Conservation (phyloP, 1,140 invertebrate species). For the Odontomachus brunneus region DNA sequence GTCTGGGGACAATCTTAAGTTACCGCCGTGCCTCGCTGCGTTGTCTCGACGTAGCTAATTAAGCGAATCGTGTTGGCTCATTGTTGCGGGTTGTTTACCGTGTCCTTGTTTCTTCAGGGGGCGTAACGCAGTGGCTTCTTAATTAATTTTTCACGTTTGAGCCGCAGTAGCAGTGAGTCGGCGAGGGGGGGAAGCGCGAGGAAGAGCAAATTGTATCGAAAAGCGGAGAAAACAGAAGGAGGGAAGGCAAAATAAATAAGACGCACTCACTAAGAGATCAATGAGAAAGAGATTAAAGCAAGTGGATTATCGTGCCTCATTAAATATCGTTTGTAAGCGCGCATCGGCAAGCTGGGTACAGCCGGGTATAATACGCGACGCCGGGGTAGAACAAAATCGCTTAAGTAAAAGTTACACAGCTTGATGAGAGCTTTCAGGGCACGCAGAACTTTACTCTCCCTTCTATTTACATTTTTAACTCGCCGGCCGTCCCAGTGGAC, state of each 20-base stretch:
- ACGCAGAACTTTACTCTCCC: conserved; percentile 42
- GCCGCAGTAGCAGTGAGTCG: too few relatives aligned
- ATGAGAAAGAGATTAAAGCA: conserved; percentile 12
- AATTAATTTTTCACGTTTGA: conserved; percentile 12
- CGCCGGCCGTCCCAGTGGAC: conserved; percentile 15
- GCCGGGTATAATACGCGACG: conserved; percentile 18
- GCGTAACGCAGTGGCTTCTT: conserved; percentile 2
- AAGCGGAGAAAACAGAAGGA: not conserved
- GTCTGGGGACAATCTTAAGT: conserved; percentile 55
- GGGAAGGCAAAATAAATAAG: conserved; percentile 2
- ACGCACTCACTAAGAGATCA: conserved; percentile 7
- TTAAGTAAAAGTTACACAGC: conserved; percentile 59
- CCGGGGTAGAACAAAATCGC: conserved; percentile 52
- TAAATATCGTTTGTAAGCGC: conserved; percentile 52
- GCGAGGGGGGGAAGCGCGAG: too few relatives aligned
- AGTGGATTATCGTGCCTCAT: conserved; percentile 41
- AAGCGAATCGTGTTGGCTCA: conserved; percentile 51
- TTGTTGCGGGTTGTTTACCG: not conserved
- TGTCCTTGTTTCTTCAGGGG: conserved; percentile 5
- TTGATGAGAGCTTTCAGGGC: conserved; percentile 58
- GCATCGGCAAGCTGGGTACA: conserved; percentile 39
- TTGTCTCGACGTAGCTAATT: conserved; percentile 44
- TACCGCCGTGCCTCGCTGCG: conserved; percentile 38
- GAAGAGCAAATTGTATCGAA: not conserved
- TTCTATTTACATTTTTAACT: conserved; percentile 62